Evolutionary conservation across 2,113 vertebrate species (phyloP).

Genomic region (Deroptyus accipitrinus): DNA sequence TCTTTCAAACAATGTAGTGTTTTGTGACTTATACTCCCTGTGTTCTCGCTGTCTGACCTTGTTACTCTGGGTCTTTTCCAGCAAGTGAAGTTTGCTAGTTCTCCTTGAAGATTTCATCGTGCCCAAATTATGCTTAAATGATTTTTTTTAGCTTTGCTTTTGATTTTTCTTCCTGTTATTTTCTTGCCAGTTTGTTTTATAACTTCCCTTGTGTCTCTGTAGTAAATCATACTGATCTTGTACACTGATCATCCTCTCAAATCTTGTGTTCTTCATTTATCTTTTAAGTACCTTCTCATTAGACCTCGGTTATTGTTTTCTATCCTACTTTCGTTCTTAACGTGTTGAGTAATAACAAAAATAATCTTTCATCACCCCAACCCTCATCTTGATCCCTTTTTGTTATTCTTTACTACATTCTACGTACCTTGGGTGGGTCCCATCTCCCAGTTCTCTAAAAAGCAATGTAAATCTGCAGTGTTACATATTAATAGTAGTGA

Average conservation of each 20-base stretch:
- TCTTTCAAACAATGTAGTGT: not conserved
- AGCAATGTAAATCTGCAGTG: conserved; percentile 10
- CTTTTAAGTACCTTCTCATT: not conserved
- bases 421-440: not conserved
- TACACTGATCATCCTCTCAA: not conserved
- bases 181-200: not conserved
- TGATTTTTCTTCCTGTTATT: not conserved
- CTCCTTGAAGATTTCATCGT: not conserved
- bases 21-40: not conserved
- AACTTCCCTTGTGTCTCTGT: not conserved
- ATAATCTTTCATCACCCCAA: not conserved
- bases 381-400: not conserved
- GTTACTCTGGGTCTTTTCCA: not conserved
- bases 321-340: not conserved
- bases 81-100: not conserved
- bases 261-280: not conserved
- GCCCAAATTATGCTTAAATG: not conserved
- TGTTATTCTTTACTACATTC: not conserved
- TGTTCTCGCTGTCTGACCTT: conserved; percentile 1
- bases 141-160: not conserved
- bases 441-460: not conserved
- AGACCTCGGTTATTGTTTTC: not conserved
- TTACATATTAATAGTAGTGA: not conserved
- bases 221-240: not conserved
- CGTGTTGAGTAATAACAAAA: not conserved